Evolutionary conservation across 2,888 invertebrate species (phyloP), one percentile per base, ranked within the genome.

Genomic region (Escarpia spicata): DNA sequence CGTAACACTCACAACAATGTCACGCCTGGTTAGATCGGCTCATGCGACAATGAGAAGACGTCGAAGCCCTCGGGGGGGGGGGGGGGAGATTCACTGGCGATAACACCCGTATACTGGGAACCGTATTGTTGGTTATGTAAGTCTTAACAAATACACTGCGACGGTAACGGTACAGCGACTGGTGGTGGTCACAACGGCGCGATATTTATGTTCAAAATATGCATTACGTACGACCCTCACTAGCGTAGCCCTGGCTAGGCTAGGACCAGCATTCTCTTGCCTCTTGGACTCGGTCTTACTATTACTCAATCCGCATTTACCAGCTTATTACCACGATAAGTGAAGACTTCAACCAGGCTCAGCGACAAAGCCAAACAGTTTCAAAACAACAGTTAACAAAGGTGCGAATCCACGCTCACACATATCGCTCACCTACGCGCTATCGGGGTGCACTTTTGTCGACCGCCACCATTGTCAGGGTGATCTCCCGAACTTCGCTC

Each of bases 401-500:
- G 75, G 19, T 75, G 75, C 75, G 75, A 19, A 26, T 75, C 19
- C 6, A 75, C 75, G 75, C 75, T 26, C 26, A 75, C 19, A 75
- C 26, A 75, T 19, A 75, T n/a, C n/a, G n/a, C 75, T 75, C 75
- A 75, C 75, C 75, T 19, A 75, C 75, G 75, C 19, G 75, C 75
- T 75, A 75, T 26, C 75, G n/a, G 75, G 75, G 75, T 75, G 26
- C 75, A 75, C 75, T 75, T 75, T 75, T 75, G 75, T 26, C 75
- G 75, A 75, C n/a, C 75, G 75, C 75, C 75, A 75, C 75, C 75
- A 75, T 75, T 75, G 75, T n/a, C 75, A 75, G 26, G 75, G 75
- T 75, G 75, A 75, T 75, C 75, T 75, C 75, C 75, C 75, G 75
- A 75, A 75, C 75, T 75, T 75, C 75, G 75, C 75, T 75, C 75